phyloP scores from a whole-genome alignment of 2,888 invertebrate genomes.

The Elmis aenea region DNA sequence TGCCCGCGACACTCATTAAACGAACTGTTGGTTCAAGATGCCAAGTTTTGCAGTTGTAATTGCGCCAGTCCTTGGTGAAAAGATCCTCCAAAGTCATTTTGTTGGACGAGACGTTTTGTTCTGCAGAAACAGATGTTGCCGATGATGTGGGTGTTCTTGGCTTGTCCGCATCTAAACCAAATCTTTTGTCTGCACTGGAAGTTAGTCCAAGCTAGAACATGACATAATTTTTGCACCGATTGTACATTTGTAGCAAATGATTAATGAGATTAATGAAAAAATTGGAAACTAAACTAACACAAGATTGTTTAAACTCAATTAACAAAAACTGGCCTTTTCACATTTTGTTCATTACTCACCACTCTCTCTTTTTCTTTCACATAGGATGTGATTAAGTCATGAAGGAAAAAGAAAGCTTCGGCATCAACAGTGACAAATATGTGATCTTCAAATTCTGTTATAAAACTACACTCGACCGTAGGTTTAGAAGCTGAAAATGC shows the following conservation, averaged over 20 bases:
- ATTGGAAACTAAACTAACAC: not conserved
- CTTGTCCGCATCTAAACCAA: slow-evolving; percentile 28
- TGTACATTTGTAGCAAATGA: not conserved
- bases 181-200: slow-evolving; percentile 2
- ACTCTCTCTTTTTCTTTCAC: slow-evolving; percentile 87
- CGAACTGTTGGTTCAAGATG: slow-evolving; percentile 91
- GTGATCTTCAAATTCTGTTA: slow-evolving; percentile 97
- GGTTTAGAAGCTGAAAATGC: too few species aligned
- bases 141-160: slow-evolving; percentile 26
- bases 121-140: slow-evolving; percentile 13
- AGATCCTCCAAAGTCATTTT: slow-evolving; percentile 53
- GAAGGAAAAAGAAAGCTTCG: slow-evolving; percentile 95
- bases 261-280: not conserved
- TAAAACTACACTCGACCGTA: slow-evolving; percentile 91
- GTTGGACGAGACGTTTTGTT: slow-evolving; percentile 25
- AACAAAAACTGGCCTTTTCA: too few species aligned
- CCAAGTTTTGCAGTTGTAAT: slow-evolving; percentile 93
- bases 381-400: slow-evolving; percentile 94
- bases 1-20: slow-evolving; percentile 59
- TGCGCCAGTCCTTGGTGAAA: slow-evolving; percentile 80
- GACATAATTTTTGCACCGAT: not conserved
- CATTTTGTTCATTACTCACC: too few species aligned
- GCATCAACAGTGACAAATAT: slow-evolving; percentile 98
- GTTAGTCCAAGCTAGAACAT: slow-evolving; percentile 3
- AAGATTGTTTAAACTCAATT: too few species aligned